Evolutionary conservation across 2,113 vertebrate species (phyloP), one percentile per base, ranked within the genome.

Genomic region (Ifrita kowaldi): DNA sequence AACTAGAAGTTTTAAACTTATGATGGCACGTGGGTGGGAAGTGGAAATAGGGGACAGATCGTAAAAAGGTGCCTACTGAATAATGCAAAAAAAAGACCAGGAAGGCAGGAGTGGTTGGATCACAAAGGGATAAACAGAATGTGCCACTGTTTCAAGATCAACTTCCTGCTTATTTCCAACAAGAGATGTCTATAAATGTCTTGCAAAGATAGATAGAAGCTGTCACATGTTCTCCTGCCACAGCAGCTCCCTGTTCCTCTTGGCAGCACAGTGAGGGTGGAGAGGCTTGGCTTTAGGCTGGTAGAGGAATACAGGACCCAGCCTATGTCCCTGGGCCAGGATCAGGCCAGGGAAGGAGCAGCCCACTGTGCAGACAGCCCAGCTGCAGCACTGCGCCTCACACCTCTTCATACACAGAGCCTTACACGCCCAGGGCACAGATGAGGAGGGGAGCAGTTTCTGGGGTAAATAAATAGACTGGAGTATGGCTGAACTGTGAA

Each of bases 301-400:
- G n/a, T 0, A 30, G 39, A 39, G 55, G 50, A 67, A 62, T 1
- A 10, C 28, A n/a, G 67, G 57, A 60, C 18, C 22, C 41, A 71
- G 53, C 22, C 37, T 15, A 5, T 0, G 0, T 10, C 14, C 46
- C 39, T 7, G 68, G 19, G 18, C 13, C 15, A 50, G 6, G 28
- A 50, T 13, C 9, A 18, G 77, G 60, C 41, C 32, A 28, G 69
- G 64, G 86, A 52, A 74, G 60, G 70, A 70, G 10, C 5, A 81
- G 39, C 9, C 30, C 26, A 0, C 1, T 2, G 42, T 32, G 81
- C 68, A 62, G 80, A 13, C 26, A 65, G 20, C 27, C 21, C 62
- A 17, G 53, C 24, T 28, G 60, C 64, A 50, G 59, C 60, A 33
- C 60, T 9, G 7, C 0, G 0, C 37, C 65, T 46, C 37, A 39